Base-by-base conservation (phyloP, 2,888 invertebrate genomes). In the Dryadula phaetusa region DNA sequence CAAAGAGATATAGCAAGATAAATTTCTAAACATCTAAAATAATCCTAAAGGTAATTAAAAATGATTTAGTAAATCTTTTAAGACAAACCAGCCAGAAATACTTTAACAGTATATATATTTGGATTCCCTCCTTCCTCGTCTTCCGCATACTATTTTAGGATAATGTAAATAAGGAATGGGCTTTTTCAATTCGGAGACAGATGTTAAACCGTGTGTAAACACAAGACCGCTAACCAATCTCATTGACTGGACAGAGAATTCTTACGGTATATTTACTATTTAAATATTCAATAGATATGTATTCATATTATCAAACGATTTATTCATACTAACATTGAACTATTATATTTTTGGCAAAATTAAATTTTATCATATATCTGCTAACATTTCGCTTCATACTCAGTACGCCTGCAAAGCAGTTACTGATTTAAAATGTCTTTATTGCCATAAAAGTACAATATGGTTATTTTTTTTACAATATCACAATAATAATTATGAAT, bases 61-160 rank as follows among this genome's bases (percentile, higher is more conserved):
- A 56, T 16, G 40, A 40, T 44, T 44, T 42, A 18, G 14, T 44
- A 32, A 32, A 28, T 18, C 28, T 28, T 49, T 49, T 42, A 58
- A 12, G 40, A 18, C 40, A 6, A 44, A 44, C 32, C 28, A 10
- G 18, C 18, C 44, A 44, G 18, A 60, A 25, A 52, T 37, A 49
- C 22, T 16, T 25, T 18, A 62, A 47, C 22, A 64, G 28, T 18
- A 49, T 22, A 63, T 46, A 61, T 64, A 60, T 53, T 68, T 22
- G 58, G 47, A 44, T 32, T 67, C 52, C 54, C 67, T 64, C 40
- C 34, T 47, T 49, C 32, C 40, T 2, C 46, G 37, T 65, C 79
- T 80, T 82, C 81, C 81, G 79, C 69, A 68, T 77, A 54, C 77
- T 81, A 82, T 80, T 78, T 78, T 74, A 61, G 72, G 73, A 64